Conservation (phyloP, 1,140 invertebrate genomes). For the Heliconius melpomene region DNA sequence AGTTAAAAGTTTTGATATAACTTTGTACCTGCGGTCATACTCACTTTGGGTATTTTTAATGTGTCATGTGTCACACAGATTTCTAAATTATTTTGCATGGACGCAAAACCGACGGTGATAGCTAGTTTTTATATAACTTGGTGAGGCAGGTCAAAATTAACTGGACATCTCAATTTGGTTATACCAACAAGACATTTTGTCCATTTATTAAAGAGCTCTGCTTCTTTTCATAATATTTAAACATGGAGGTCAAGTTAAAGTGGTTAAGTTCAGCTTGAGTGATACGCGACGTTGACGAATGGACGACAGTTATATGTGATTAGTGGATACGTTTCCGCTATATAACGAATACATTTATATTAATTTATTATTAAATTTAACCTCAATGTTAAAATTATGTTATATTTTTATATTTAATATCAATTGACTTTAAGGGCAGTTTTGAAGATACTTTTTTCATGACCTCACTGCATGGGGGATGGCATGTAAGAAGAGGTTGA, state of each 20-base stretch:
- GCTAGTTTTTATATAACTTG: neutral
- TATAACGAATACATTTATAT: constrained; percentile 62
- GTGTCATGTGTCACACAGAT: too few relatives aligned
- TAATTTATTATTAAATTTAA: constrained; percentile 12
- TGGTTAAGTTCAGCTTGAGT: constrained; percentile 51
- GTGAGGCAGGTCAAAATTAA: constrained; percentile 40
- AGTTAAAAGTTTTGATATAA: neutral
- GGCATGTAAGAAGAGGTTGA: too few relatives aligned
- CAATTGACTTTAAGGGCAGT: too few relatives aligned
- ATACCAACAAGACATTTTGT: neutral
- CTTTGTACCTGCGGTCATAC: too few relatives aligned
- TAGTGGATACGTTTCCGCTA: constrained; percentile 65
- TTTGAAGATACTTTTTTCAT: too few relatives aligned
- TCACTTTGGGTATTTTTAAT: too few relatives aligned
- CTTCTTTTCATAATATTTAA: constrained; percentile 34
- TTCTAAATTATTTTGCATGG: too few relatives aligned
- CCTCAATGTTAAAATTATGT: neutral
- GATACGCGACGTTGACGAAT: constrained; percentile 71
- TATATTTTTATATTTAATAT: neutral
- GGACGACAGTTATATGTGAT: constrained; percentile 66
- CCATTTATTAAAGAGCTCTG: neutral
- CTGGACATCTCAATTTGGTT: constrained; percentile 42
- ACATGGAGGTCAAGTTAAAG: neutral
- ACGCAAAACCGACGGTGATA: too few relatives aligned
- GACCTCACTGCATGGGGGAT: too few relatives aligned